Conservation (phyloP, 2,797 vertebrate genomes). For the Mus caroli region DNA sequence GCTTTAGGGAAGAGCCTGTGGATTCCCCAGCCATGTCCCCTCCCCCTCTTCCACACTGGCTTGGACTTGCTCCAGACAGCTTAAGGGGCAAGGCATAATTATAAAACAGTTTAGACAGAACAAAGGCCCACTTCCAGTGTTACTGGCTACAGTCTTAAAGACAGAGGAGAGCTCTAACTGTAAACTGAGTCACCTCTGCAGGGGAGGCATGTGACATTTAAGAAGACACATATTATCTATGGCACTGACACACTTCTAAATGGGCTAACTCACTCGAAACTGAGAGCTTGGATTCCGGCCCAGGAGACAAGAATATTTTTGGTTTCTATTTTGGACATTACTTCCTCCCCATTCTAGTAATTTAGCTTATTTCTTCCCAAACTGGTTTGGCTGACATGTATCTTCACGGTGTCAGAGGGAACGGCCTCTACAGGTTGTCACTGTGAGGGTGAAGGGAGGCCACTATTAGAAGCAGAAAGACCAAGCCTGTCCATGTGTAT, state of each 20-base stretch:
- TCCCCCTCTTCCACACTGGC: neutral
- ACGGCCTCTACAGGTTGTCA: neutral
- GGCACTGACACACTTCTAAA: conserved; percentile 61
- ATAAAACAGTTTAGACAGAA: neutral
- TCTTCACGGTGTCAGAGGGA: neutral
- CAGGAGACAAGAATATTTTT: conserved; percentile 51
- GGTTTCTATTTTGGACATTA: conserved; percentile 53
- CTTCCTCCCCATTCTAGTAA: conserved; percentile 69
- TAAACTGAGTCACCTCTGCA: conserved; percentile 18
- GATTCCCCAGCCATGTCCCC: neutral
- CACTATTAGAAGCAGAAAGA: neutral
- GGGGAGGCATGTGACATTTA: conserved; percentile 29
- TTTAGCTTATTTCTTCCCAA: conserved; percentile 42
- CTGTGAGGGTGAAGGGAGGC: neutral
- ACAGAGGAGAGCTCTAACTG: neutral
- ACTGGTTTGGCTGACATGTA: neutral
- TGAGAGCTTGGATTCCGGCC: conserved; percentile 59
- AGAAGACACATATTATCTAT: conserved; percentile 46
- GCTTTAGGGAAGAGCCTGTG: conserved; percentile 20
- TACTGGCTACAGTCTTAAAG: neutral
- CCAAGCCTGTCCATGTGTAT: neutral
- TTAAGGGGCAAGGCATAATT: neutral
- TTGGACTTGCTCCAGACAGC: neutral
- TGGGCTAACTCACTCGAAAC: conserved; percentile 58
- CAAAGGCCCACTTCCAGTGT: neutral